Conservation (phyloP, 1,140 invertebrate genomes). For the Drosophila guanche region DNA sequence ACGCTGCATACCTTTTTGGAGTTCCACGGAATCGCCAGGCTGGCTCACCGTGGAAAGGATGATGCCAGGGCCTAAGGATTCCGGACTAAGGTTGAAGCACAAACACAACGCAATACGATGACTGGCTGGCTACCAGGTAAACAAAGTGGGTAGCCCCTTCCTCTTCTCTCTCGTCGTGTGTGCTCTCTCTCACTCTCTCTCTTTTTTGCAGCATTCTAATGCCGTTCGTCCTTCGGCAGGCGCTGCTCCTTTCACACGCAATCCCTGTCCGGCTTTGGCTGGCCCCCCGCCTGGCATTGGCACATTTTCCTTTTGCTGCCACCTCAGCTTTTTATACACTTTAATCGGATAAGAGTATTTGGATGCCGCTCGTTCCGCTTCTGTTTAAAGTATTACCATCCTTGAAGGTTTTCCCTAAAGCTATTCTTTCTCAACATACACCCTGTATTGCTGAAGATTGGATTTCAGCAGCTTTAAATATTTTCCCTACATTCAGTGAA, state of each 20-base stretch:
- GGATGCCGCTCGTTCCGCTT: background rate
- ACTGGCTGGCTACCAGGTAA: constrained; percentile 57
- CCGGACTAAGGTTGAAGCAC: constrained; percentile 17
- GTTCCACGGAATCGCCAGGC: constrained; percentile 53
- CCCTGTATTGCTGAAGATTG: no score
- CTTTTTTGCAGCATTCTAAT: constrained; percentile 69
- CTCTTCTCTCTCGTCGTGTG: constrained; percentile 16
- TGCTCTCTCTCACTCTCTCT: constrained; percentile 4
- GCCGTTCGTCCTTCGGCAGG: constrained; percentile 72
- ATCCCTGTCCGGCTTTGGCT: constrained; percentile 13
- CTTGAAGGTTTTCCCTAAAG: no score
- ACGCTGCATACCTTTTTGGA: constrained; percentile 65
- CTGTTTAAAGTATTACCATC: no score
- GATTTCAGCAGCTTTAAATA: no score
- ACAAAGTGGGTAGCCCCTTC: constrained; percentile 50
- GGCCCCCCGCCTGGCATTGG: constrained; percentile 41
- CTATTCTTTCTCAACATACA: no score
- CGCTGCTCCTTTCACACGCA: constrained; percentile 78
- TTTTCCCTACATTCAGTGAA: no score
- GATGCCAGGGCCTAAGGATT: background rate
- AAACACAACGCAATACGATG: constrained; percentile 41
- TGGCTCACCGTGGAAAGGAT: background rate
- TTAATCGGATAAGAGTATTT: no score
- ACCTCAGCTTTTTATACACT: constrained; percentile 37
- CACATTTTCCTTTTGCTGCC: constrained; percentile 70